Evolutionary conservation across 53 echinoderm and acorn worm genomes (phyloP), one percentile per base, ranked within the genome.

Genomic region (Pentamera pediparva): DNA sequence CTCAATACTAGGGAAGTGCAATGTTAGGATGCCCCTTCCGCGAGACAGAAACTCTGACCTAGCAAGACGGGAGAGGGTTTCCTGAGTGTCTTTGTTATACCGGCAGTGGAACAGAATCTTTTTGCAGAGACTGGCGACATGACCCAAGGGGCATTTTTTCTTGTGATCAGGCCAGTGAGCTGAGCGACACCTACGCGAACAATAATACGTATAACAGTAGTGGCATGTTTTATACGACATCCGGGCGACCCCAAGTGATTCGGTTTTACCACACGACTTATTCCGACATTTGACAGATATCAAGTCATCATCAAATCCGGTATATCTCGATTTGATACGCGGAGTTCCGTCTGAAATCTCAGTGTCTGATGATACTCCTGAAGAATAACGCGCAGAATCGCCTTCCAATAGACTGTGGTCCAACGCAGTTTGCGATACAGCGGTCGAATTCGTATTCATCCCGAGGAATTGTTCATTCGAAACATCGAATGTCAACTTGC

Each of bases 141-240:
- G 91, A 52, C 92, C 79, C 61, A 83, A 85, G 17, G 92, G 74
- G 56, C 98, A 96, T 51, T 86, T 92, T 73, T 85, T 88, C 69
- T 96, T 96, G 67, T 96, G 98, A 29, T 82, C 71, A 32, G 70
- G 73, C 98, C 98, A 98, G 64, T 98, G 89, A 1, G 69, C 20
- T 31, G 52, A 70, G 3, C 92, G 86, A 78, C 92, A 98, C 22
- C 80, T 86, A 32, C 98, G 82, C 28, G 98, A 92, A 62, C 98
- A 98, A 69, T 98, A 98, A 73, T 98, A 98, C 31, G 92, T 92
- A 77, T 98, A 98, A 56, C 92, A 98, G 71, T 92, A 83, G 54
- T 98, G 98, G 32, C 98, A 98, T 5, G 92, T 91, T 79, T 98
- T 98, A 79, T 83, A 98, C 13, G 78, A 52, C 34, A 89, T 92